These are phyloP conservation scores for Cantharis rufa DNA, from an alignment of 2,888 invertebrate genomes.

Conservation along the genomic window DNA sequence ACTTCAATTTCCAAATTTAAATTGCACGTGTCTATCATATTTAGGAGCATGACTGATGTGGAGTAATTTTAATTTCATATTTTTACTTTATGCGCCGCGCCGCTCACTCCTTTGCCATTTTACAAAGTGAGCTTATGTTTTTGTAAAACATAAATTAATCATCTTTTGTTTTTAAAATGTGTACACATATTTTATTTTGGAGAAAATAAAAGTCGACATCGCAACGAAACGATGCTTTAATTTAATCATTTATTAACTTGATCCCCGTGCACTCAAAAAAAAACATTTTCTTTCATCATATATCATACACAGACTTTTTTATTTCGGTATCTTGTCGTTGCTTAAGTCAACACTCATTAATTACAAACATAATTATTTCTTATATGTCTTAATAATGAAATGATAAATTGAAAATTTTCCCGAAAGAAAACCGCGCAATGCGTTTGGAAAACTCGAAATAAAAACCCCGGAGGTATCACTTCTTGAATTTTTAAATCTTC, in stretches of 20 bases:
- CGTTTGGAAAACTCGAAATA: neutral
- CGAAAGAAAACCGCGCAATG: neutral
- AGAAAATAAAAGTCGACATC: conserved; percentile 12
- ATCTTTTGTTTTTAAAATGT: conserved; percentile 9
- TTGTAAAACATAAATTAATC: conserved; percentile 16
- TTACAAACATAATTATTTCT: neutral
- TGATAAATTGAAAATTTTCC: neutral
- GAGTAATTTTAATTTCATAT: conserved; percentile 18
- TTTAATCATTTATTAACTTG: conserved; percentile 1
- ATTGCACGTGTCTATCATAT: conserved; percentile 19
- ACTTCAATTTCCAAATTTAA: conserved; percentile 10
- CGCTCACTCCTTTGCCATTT: neutral
- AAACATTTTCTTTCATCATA: neutral
- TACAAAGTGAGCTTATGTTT: conserved; percentile 16
- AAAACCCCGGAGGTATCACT: neutral
- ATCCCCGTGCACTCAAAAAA: neutral
- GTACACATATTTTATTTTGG: conserved; percentile 10
- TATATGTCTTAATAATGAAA: neutral
- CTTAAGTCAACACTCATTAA: neutral
- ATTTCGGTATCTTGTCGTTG: neutral
- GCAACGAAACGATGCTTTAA: neutral
- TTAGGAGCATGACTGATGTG: conserved; percentile 10
- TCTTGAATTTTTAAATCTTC: neutral
- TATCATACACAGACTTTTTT: neutral
- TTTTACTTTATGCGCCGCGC: neutral